Evolutionary conservation across 2,797 vertebrate species (phyloP), one percentile per base, ranked within the genome.

Genomic region (Florisuga fusca): DNA sequence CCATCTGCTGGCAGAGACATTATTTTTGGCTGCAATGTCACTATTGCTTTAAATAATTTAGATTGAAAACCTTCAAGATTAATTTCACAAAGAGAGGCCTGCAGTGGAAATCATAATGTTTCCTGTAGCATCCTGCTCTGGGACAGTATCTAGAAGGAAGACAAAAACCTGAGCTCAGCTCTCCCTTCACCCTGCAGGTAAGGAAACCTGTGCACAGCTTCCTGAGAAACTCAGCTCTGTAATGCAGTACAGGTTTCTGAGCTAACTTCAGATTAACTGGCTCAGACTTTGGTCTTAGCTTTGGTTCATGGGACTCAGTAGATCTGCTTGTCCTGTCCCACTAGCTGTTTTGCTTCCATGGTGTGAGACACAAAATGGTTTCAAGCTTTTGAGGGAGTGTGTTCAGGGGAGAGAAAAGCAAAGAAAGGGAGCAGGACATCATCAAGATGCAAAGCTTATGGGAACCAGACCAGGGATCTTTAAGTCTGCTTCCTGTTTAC

Each of bases 31-130:
- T 14, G 7, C 62, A 79, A 78, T 71, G 9, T 84, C 67, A 66
- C 54, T 88, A 63, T 25, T 38, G 14, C 54, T 63, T 81, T 91
- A 90, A 91, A 89, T 90, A 93, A 95, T 85, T 94, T 46, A 88
- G 67, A 26, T 46, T 68, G 76, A 79, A 93, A 95, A 79, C 41
- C 55, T 75, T 77, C 86, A 75, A 62, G 53, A 68, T 61, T 22
- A 69, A 75, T 59, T 78, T 62, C 59, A 74, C 27, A 34, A 23
- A 48, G 59, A 74, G 54, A 62, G 41, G 69, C 19, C 74, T 50
- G 21, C n/a, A 41, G 21, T 55, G 31, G 80, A 80, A 92, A 84
- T 26, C n/a, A 3, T 34, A 51, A 54, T 18, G 53, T 41, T 58
- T 62, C 55, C 55, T 9, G 3, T 17, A 6, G 10, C 71, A 58